Evolutionary conservation across 2,797 vertebrate genomes (phyloP), one percentile per base, ranked within the genome.

Genomic region (Acridotheres tristis): DNA sequence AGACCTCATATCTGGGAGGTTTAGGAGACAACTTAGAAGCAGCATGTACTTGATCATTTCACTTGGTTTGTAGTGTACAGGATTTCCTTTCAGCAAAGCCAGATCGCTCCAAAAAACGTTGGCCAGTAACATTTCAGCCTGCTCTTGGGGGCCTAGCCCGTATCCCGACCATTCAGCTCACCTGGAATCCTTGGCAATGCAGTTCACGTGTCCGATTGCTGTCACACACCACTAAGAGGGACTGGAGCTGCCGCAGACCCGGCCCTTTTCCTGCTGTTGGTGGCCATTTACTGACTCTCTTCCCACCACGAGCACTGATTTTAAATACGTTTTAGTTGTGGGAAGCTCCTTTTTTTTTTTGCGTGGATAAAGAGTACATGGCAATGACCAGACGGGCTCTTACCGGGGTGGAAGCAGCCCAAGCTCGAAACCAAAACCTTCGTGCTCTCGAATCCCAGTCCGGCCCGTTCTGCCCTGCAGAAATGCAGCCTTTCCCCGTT

Each of bases 1-100:
- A 98, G 98, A 98, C 98, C 98, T 98, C 98, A 98, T 98, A 98
- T 98, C 96, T 97, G 54, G 98, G 98, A 98, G 98, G 97, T 97
- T 97, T 98, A 96, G 97, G 98, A 98, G 98, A 98, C 98, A 98
- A 98, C 97, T 98, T 98, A 98, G 98, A 98, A 98, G 97, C 97
- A 95, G 97, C 97, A 96, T 96, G 97, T 98, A 97, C 97, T 98
- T 94, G 96, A 96, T 97, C 97, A 93, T 97, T 97, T 92, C 96
- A 86, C 94, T 96, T 54, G 94, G 92, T 87, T 97, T 76, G 21
- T 89, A 94, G 97, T 73, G 94, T 93, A 96, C 81, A 82, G 61
- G 47, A 66, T 88, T 84, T 80, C 84, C 65, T 92, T 85, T 40
- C 88, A 27, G 87, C 74, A 80, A 54, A 79, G 82, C 80, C 94